phyloP scores from a whole-genome alignment of 2,888 invertebrate genomes.

The Cataglyphis rosenhaueri region DNA sequence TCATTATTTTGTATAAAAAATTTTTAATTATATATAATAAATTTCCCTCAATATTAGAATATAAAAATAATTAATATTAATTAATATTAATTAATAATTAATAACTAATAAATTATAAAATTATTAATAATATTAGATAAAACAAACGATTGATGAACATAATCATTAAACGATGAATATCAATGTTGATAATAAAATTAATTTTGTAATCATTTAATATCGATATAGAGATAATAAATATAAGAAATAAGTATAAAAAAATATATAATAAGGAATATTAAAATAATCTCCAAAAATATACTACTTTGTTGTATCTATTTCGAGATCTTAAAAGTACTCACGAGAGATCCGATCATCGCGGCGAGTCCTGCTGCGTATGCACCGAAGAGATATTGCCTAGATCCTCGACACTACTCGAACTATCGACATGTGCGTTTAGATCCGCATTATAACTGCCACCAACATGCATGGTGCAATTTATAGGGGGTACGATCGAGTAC shows the following conservation, averaged over 20 bases:
- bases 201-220: not conserved
- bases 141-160: not conserved
- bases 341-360: constrained; percentile 67
- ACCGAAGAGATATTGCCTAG: constrained; percentile 37
- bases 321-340: constrained; percentile 68
- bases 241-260: not conserved
- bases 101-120: not conserved
- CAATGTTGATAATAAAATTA: not conserved
- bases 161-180: not conserved
- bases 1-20: not conserved
- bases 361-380: constrained; percentile 46
- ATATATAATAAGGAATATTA: not conserved
- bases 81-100: not conserved
- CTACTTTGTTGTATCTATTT: not conserved
- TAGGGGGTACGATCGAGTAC: constrained; percentile 67
- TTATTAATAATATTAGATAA: not conserved
- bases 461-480: constrained; percentile 80
- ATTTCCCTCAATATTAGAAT: not conserved
- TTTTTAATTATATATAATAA: not conserved
- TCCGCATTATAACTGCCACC: constrained; percentile 75
- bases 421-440: constrained; percentile 67
- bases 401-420: constrained; percentile 57
- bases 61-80: not conserved
- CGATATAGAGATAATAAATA: not conserved
- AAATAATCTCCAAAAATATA: not conserved